Conservation (phyloP, 2,113 vertebrate species). For the Perca flavescens region DNA sequence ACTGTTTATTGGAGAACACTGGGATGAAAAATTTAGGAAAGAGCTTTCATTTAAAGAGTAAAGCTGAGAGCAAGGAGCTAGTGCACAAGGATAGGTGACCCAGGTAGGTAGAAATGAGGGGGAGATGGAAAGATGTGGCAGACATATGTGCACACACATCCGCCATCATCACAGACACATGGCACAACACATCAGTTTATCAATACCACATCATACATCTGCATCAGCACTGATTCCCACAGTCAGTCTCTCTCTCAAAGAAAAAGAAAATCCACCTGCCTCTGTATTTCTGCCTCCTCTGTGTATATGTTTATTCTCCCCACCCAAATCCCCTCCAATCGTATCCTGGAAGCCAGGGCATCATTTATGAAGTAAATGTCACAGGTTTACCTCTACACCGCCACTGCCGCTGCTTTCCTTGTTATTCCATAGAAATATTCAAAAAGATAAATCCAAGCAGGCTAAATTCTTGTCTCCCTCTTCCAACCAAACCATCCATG, state of each 20-base stretch:
- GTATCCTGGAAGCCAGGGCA: slow-evolving; percentile 75
- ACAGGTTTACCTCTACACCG: slow-evolving; percentile 76
- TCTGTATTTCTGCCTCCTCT: slow-evolving; percentile 51
- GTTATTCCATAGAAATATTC: slow-evolving; percentile 70
- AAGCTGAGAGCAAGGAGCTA: slow-evolving; percentile 23
- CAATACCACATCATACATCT: slow-evolving; percentile 61
- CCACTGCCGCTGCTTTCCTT: slow-evolving; percentile 28
- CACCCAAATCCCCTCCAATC: slow-evolving; percentile 70
- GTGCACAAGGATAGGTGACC: slow-evolving; percentile 18
- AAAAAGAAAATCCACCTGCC: slow-evolving; percentile 66
- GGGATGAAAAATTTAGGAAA: neutral
- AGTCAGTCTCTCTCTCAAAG: slow-evolving; percentile 17
- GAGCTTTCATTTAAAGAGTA: slow-evolving; percentile 29
- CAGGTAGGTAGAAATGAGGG: slow-evolving; percentile 25
- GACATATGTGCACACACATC: slow-evolving; percentile 18
- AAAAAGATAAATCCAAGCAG: slow-evolving; percentile 68
- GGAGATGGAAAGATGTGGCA: slow-evolving; percentile 43
- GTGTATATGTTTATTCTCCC: slow-evolving; percentile 57
- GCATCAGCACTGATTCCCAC: slow-evolving; percentile 52
- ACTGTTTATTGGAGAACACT: slow-evolving; percentile 16
- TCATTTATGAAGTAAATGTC: slow-evolving; percentile 78
- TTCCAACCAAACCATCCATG: slow-evolving; percentile 61
- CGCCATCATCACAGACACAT: slow-evolving; percentile 57
- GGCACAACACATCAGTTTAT: slow-evolving; percentile 59
- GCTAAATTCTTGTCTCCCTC: slow-evolving; percentile 50